Percentiles rank a stretch among this genome's conserved stretches.
Evolutionary conservation across 2,113 vertebrate genomes (phyloP).

Genomic region (Prolemur simus): DNA sequence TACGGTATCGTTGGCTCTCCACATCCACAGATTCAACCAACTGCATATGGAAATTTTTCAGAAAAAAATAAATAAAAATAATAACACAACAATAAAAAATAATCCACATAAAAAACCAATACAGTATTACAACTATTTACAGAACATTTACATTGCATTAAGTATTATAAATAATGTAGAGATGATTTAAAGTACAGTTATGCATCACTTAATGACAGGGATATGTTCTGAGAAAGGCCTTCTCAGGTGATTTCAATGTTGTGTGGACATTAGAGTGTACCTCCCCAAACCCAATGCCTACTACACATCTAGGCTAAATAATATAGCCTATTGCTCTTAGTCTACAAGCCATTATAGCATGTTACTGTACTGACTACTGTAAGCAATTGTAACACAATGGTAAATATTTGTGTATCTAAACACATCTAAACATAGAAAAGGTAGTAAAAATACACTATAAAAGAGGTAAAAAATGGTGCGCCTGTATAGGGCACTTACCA

Average conservation of each 20-base stretch:
- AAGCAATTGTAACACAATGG: too few species aligned
- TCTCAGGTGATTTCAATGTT: background rate
- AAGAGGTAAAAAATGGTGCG: too few species aligned
- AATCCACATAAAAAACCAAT: background rate
- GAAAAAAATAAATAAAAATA: background rate
- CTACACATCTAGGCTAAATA: background rate
- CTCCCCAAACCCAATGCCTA: background rate
- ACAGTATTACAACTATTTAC: background rate
- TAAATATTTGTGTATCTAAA: too few species aligned
- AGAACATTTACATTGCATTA: background rate
- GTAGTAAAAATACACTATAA: too few species aligned
- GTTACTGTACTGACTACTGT: too few species aligned
- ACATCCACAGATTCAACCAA: background rate
- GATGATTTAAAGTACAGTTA: background rate
- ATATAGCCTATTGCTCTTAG: background rate
- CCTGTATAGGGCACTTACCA: too few species aligned
- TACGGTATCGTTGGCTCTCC: background rate
- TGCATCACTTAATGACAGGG: background rate
- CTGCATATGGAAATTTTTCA: background rate
- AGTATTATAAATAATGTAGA: background rate
- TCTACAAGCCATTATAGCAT: background rate
- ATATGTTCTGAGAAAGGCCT: background rate
- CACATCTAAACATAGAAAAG: too few species aligned
- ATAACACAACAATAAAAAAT: background rate
- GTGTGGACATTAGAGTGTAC: background rate